A percentile compares a stretch with the other conserved stretches of the same genome.
Evolutionary conservation across 2,888 invertebrate species (phyloP).

Genomic region (Hypselothyrea guttata): DNA sequence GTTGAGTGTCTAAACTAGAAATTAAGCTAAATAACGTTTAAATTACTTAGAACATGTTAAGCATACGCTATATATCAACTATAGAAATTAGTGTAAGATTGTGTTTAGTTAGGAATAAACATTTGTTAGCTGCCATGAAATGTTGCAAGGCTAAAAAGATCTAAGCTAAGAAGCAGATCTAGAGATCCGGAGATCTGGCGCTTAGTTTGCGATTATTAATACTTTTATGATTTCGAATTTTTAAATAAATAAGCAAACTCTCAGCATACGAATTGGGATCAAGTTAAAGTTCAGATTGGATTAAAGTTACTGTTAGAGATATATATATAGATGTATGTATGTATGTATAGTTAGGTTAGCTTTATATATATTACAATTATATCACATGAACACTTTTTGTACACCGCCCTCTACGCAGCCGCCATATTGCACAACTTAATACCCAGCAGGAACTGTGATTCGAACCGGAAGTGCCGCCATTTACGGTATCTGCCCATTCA

Average conservation of each 20-base stretch:
- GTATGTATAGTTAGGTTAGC: conserved; percentile 9
- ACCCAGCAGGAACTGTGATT: conserved; percentile 14
- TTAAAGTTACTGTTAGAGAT: neutral
- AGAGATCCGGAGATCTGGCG: neutral
- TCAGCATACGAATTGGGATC: conserved; percentile 5
- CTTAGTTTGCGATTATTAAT: conserved; percentile 14
- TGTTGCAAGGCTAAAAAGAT: conserved; percentile 13
- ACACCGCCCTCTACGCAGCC: conserved; percentile 29
- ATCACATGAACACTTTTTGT: conserved; percentile 78
- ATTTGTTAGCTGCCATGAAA: conserved; percentile 16
- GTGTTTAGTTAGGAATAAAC: conserved; percentile 15
- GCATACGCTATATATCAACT: conserved; percentile 31
- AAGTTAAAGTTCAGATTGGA: neutral
- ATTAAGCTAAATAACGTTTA: conserved; percentile 67
- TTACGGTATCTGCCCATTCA: conserved; percentile 82
- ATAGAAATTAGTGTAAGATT: conserved; percentile 16
- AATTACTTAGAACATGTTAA: conserved; percentile 64
- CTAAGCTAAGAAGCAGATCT: conserved; percentile 17
- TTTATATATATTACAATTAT: conserved; percentile 70
- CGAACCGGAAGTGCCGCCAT: neutral
- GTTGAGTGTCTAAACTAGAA: conserved; percentile 43
- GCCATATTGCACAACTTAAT: conserved; percentile 24
- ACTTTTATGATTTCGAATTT: conserved; percentile 41
- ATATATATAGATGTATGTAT: too few species aligned
- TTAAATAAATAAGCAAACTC: conserved; percentile 33